Conservation (phyloP, 2,888 invertebrate genomes). For the Spisula solida region DNA sequence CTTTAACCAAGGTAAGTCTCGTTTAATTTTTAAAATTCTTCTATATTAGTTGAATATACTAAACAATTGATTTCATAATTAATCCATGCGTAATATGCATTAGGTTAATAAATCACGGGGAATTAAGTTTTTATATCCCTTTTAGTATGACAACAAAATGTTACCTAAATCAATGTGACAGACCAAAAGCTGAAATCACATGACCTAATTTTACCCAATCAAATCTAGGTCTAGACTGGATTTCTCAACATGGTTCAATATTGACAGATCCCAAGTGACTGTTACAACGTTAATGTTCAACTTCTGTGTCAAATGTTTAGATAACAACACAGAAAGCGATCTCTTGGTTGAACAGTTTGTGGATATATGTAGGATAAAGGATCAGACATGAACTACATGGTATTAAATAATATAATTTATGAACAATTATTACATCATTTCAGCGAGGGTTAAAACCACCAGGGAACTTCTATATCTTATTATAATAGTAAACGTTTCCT, state of each 20-base stretch:
- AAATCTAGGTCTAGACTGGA: slow-evolving; percentile 10
- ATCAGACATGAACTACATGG: not conserved
- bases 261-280: slow-evolving; percentile 13
- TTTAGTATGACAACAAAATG: not conserved
- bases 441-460: too few relatives aligned
- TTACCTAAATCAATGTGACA: not conserved
- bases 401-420: not conserved
- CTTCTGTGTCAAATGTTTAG: not conserved
- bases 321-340: slow-evolving; percentile 1
- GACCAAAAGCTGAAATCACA: not conserved
- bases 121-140: not conserved
- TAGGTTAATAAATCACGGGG: not conserved
- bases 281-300: not conserved
- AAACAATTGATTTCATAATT: not conserved
- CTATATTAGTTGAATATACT: too few relatives aligned
- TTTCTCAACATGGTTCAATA: slow-evolving; percentile 18
- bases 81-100: not conserved
- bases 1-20: too few relatives aligned
- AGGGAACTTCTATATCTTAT: too few relatives aligned
- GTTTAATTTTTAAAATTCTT: too few relatives aligned
- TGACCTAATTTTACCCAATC: not conserved
- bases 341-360: not conserved
- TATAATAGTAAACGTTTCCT: too few relatives aligned
- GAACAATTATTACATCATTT: not conserved
- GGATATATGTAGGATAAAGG: not conserved